Conservation (phyloP, 1,140 invertebrate species). For the Agrilus planipennis region DNA sequence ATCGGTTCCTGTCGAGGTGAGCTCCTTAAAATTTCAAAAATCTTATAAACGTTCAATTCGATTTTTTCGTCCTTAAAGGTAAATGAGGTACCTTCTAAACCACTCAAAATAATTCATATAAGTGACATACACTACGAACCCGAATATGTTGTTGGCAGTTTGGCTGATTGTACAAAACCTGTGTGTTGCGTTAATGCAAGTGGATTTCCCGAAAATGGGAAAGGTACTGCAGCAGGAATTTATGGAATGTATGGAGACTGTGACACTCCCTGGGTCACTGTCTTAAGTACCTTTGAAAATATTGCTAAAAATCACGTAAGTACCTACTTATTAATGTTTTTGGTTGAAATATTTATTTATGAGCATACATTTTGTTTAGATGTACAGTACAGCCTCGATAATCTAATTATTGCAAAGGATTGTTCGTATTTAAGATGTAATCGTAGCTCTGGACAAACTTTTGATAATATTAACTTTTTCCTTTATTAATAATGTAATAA, state of each 20-base stretch:
- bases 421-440: no score
- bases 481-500: no score
- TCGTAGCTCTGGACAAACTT: no score
- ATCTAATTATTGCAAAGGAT: no score
- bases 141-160: conserved; percentile 50
- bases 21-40: no score
- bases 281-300: conserved; percentile 46
- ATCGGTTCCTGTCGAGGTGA: no score
- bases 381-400: not conserved
- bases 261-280: conserved; percentile 55
- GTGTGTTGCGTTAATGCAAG: conserved; percentile 60
- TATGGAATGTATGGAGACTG: conserved; percentile 71
- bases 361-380: not conserved
- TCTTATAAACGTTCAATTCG: no score
- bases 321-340: not conserved
- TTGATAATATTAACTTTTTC: no score
- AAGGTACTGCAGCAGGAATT: conserved; percentile 46
- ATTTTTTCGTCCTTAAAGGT: no score
- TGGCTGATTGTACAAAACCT: conserved; percentile 59
- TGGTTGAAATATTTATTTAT: not conserved
- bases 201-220: conserved; percentile 20
- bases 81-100: no score
- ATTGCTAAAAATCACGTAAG: conserved; percentile 42
- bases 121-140: conserved; percentile 75
- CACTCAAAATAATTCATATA: conserved; percentile 54